These are phyloP conservation scores for Caenorhabditis wallacei DNA, from an alignment of 2,888 invertebrate species.

Conservation along the genomic window DNA sequence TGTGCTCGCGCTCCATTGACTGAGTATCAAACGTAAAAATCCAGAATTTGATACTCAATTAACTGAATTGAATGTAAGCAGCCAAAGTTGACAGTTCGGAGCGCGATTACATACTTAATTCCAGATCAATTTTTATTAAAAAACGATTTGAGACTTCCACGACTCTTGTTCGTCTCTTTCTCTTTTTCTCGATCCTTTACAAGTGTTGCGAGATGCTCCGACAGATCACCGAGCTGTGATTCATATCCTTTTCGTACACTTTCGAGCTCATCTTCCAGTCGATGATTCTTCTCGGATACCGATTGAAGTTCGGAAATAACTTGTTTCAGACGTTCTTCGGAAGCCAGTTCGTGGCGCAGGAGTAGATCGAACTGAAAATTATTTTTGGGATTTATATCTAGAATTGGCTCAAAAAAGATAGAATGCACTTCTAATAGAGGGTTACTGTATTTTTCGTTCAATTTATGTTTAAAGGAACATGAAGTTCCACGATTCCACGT, in stretches of 20 bases:
- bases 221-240: slow-evolving; percentile 89
- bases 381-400: neutral
- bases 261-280: slow-evolving; percentile 87
- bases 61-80: too few species aligned
- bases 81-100: too few species aligned
- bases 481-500: too few species aligned
- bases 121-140: slow-evolving; percentile 40
- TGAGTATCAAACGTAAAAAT: too few species aligned
- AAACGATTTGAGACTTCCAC: slow-evolving; percentile 52
- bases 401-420: too few species aligned
- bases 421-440: too few species aligned
- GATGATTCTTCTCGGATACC: slow-evolving; percentile 6
- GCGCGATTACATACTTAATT: neutral
- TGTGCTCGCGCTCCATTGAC: too few species aligned
- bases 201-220: slow-evolving; percentile 89
- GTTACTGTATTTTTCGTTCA: too few species aligned
- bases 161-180: slow-evolving; percentile 41
- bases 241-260: slow-evolving; percentile 88
- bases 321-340: slow-evolving; percentile 24
- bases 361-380: slow-evolving; percentile 60
- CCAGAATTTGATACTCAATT: too few species aligned
- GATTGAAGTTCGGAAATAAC: slow-evolving; percentile 10
- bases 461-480: too few species aligned
- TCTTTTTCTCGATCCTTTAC: slow-evolving; percentile 89
- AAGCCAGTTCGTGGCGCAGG: slow-evolving; percentile 33